These are phyloP conservation scores for Leucophora obtusa DNA, from an alignment of 2,888 invertebrate genomes.

Conservation along the genomic window DNA sequence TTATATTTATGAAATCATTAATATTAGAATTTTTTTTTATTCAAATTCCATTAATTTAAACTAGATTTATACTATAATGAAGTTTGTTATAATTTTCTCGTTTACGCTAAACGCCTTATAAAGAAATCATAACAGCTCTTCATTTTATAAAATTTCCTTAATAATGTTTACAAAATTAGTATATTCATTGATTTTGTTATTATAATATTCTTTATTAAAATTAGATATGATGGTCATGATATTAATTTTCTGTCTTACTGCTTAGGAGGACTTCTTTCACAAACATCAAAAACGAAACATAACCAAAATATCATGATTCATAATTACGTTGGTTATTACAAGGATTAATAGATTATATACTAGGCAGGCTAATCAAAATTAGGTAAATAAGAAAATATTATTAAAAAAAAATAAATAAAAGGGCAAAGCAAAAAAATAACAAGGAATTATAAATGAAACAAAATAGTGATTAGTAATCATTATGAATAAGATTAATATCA, in stretches of 20 bases:
- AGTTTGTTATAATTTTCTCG: too few species aligned
- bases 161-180: neutral
- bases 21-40: too few species aligned
- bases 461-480: slow-evolving; percentile 33
- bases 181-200: neutral
- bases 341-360: neutral
- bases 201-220: neutral
- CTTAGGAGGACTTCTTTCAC: neutral
- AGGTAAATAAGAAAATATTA: neutral
- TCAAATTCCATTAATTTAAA: too few species aligned
- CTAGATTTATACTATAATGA: too few species aligned
- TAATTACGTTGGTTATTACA: neutral
- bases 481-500: slow-evolving; percentile 17
- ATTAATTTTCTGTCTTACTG: neutral
- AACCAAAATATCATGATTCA: neutral
- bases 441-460: neutral
- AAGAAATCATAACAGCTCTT: neutral
- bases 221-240: neutral
- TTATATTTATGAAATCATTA: too few species aligned
- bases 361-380: neutral
- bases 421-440: neutral
- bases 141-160: neutral
- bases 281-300: neutral
- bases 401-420: neutral
- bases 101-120: too few species aligned